phyloP scores from a whole-genome alignment of 2,797 vertebrate species.

The Hafferia zeledoni region DNA sequence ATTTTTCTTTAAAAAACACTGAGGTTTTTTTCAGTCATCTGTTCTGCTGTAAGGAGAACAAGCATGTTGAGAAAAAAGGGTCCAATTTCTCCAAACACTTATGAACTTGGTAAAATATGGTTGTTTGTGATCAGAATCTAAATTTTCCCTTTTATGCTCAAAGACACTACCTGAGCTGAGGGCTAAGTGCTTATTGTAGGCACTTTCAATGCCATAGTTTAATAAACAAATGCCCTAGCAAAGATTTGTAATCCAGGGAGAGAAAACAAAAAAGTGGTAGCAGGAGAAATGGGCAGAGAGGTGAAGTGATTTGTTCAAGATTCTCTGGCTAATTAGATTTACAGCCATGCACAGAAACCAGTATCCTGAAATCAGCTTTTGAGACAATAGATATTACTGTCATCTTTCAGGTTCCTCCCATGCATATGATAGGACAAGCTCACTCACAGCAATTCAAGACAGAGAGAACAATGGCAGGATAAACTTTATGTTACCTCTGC shows the following conservation, averaged over 20 bases:
- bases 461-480: neutral
- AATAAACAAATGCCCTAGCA: neutral
- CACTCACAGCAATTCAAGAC: neutral
- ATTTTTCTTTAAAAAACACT: neutral
- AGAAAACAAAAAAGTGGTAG: neutral
- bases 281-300: neutral
- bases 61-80: neutral
- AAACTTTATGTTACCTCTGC: neutral
- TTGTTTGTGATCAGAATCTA: neutral
- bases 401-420: neutral
- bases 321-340: neutral
- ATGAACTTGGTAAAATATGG: neutral
- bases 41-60: neutral
- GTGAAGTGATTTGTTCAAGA: neutral
- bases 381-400: neutral
- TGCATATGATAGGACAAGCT: neutral
- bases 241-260: neutral
- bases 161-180: neutral
- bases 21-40: neutral
- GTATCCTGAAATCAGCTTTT: fast-evolving
- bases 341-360: neutral
- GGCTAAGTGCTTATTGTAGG: neutral
- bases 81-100: neutral
- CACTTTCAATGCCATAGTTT: neutral
- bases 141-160: neutral